Percentiles rank a stretch among this genome's conserved stretches.
Conservation (phyloP, 2,888 invertebrate genomes). For the Sthenelais limicola region DNA sequence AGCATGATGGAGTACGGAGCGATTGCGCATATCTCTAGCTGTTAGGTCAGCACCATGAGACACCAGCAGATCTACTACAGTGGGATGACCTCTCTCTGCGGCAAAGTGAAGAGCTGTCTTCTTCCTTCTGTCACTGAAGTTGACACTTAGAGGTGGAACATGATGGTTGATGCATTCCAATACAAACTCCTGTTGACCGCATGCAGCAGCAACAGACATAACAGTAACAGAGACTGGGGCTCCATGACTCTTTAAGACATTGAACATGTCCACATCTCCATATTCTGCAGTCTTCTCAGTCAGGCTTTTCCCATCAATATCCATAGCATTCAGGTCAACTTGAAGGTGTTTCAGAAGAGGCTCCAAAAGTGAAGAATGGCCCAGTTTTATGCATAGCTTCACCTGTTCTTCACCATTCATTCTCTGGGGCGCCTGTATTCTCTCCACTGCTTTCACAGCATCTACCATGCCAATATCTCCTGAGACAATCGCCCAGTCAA, state of each 20-base stretch:
- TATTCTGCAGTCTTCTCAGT: constrained; percentile 24
- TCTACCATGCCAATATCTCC: constrained; percentile 11
- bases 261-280: constrained; percentile 14
- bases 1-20: constrained; percentile 16
- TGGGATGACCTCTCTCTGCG: constrained; percentile 24
- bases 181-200: constrained; percentile 4
- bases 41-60: constrained; percentile 6
- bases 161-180: neutral
- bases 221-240: neutral
- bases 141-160: neutral
- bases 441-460: constrained; percentile 10
- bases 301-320: neutral
- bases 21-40: constrained; percentile 13
- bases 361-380: neutral
- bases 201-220: constrained; percentile 2
- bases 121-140: constrained; percentile 10
- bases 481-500: constrained; percentile 21
- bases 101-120: constrained; percentile 28
- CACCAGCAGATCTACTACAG: constrained; percentile 19
- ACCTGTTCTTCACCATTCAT: neutral
- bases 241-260: neutral
- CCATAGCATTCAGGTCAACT: neutral
- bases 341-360: constrained; percentile 2
- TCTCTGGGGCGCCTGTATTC: neutral
- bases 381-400: neutral